Evolutionary conservation across 2,888 invertebrate species (phyloP), one percentile per base, ranked within the genome.

Genomic region (Scrobipalpa costella): DNA sequence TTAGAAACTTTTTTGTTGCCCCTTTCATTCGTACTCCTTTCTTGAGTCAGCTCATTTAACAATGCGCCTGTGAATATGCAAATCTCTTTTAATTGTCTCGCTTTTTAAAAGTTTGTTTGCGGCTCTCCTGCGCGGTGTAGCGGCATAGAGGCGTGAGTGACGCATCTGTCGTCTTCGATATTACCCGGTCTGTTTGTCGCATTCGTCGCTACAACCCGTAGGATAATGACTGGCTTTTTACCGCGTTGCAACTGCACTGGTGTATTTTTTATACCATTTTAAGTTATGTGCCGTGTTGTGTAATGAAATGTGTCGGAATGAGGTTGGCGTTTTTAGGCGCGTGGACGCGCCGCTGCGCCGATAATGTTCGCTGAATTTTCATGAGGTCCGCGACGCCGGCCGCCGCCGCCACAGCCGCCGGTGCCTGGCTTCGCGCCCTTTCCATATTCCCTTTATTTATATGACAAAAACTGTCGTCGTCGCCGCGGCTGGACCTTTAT

Each of bases 161-260:
- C 77, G 85, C 90, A 90, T 90, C 90, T 90, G 90, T 88, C 89
- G 88, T 89, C 84, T 84, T 64, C 79, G 81, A 84, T 89, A 88
- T 88, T 87, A 68, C 76, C 83, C 85, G 85, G 80, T 78, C 73
- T 74, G 78, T 80, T 81, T 80, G 78, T 80, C 76, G 79, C 85
- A 80, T 84, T 79, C 77, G 76, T 70, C 73, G 66, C 44, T 66
- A 78, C 78, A 79, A 78, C 76, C 75, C 74, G 69, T 58, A 63
- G 63, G 68, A 80, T 79, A 82, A 83, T 80, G 81, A 82, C 77
- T 78, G 64, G 68, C 69, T 81, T 86, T 85, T 83, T 83, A 78
- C 73, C 71, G 67, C 66, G 61, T 71, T 55, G 52, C 76, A 73
- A 76, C 73, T 77, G 71, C 77, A 77, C 70, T 78, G 74, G 75